Percentiles rank a stretch among this genome's conserved stretches.
Evolutionary conservation across 2,888 invertebrate species (phyloP).

Genomic region (Tetheella fluctuosa): DNA sequence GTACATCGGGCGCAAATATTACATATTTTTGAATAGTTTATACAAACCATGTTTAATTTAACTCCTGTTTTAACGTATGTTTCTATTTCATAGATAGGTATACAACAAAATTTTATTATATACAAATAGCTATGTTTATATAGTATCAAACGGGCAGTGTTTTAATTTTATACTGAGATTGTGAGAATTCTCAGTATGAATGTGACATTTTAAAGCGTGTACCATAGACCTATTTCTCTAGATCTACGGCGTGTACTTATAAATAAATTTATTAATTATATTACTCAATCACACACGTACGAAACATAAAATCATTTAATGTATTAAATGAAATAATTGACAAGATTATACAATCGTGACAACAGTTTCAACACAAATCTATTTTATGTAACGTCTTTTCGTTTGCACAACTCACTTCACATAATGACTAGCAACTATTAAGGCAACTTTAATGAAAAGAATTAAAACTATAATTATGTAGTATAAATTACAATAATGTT

Average conservation of each 20-base stretch:
- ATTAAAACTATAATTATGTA: slow-evolving; percentile 23
- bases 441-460: slow-evolving; percentile 55
- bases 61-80: too few relatives aligned
- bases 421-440: slow-evolving; percentile 68
- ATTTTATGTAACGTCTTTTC: not conserved
- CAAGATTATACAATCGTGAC: slow-evolving; percentile 21
- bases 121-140: not conserved
- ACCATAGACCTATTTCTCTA: not conserved
- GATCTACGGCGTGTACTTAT: slow-evolving; percentile 2
- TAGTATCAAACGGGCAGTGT: slow-evolving; percentile 6
- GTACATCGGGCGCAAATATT: too few relatives aligned
- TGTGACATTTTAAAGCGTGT: slow-evolving; percentile 5
- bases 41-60: too few relatives aligned
- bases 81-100: not conserved
- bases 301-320: not conserved
- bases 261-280: not conserved
- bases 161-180: not conserved
- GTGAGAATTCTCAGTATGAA: not conserved
- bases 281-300: not conserved
- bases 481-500: slow-evolving; percentile 32
- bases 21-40: too few relatives aligned
- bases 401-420: slow-evolving; percentile 23
- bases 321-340: slow-evolving; percentile 26
- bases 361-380: slow-evolving; percentile 18
- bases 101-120: not conserved